Evolutionary conservation across 2,797 vertebrate genomes (phyloP), one percentile per base, ranked within the genome.

Genomic region (Micropoecilia bifurca): DNA sequence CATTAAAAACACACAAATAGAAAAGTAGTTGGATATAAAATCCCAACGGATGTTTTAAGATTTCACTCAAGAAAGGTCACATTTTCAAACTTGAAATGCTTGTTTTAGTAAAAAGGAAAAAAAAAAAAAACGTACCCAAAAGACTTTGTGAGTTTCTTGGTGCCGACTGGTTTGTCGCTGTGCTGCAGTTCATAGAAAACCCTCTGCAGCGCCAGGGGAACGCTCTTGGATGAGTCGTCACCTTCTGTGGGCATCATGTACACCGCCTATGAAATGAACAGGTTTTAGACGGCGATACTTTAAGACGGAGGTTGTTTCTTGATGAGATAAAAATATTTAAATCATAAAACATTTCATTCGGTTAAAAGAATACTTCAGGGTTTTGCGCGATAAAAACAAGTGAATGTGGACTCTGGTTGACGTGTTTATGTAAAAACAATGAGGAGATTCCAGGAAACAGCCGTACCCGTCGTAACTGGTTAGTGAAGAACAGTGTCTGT

Each of bases 181-280:
- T 99, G 99, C 88, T 99, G 98, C 73, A 99, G 95, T 89, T 99
- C 98, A 73, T 99, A 99, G 94, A 99, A 99, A 84, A 99, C 99
- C 95, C 99, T 97, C 90, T 99, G 99, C 83, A 99, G 95, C 0
- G 99, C 98, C 87, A 99, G 95, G 41, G 99, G 99, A 82, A 99
- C 98, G 13, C 99, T 99, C 96, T 99, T 99, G 73, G 98, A 99
- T 3, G 99, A 99, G 91, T 99, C 99, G 36, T 99, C 99, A 28
- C 99, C 99, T 95, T 99, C 98, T 50, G 99, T 99, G 83, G 98
- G 99, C 99, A 99, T 99, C 98, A 99, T 99, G 95, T 99, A 99
- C 86, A 99, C 98, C 75, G 99, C 98, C 98, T 99, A 89, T 8
- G 14, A 55, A 76, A 50, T 41, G 4, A 71, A 83, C 48, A 3